Evolutionary conservation across 2,888 invertebrate species (phyloP).

Genomic region (Cheilosia urbana): DNA sequence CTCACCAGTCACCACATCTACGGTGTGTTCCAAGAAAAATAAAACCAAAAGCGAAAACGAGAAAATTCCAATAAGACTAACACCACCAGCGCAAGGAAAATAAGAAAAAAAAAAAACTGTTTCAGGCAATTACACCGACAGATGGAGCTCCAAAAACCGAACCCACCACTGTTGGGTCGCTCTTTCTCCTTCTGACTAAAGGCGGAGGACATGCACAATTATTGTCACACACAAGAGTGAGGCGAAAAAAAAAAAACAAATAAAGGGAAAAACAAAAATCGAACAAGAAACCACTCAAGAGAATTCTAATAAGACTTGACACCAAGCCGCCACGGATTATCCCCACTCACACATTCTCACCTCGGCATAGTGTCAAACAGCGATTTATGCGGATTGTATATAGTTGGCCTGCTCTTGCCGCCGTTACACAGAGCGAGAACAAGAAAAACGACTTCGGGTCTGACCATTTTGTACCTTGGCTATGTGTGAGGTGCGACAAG

Average conservation of each 20-base stretch:
- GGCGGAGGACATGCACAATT: constrained; percentile 43
- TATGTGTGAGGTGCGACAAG: constrained; percentile 78
- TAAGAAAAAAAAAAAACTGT: constrained; percentile 39
- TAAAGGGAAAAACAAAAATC: constrained; percentile 36
- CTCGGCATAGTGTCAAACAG: constrained; percentile 76
- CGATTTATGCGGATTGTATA: constrained; percentile 71
- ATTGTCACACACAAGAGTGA: constrained; percentile 53
- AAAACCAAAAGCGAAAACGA: constrained; percentile 59
- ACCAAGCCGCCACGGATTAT: constrained; percentile 77
- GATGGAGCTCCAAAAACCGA: constrained; percentile 58
- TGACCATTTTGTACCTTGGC: constrained; percentile 59
- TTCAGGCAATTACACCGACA: constrained; percentile 72
- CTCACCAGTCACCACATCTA: constrained; percentile 20
- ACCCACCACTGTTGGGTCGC: constrained; percentile 36
- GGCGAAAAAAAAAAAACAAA: not conserved
- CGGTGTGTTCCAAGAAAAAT: constrained; percentile 74
- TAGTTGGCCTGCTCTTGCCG: constrained; percentile 52
- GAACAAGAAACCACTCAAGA: constrained; percentile 75
- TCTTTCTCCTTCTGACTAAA: constrained; percentile 8
- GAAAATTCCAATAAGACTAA: constrained; percentile 72
- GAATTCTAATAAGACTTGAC: constrained; percentile 76
- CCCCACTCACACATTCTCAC: constrained; percentile 79
- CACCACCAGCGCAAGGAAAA: constrained; percentile 58
- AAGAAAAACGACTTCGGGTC: constrained; percentile 68
- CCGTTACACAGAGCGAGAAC: constrained; percentile 77